Evolutionary conservation across 2,113 vertebrate genomes (phyloP).

Genomic region (Pseudopodoces humilis): DNA sequence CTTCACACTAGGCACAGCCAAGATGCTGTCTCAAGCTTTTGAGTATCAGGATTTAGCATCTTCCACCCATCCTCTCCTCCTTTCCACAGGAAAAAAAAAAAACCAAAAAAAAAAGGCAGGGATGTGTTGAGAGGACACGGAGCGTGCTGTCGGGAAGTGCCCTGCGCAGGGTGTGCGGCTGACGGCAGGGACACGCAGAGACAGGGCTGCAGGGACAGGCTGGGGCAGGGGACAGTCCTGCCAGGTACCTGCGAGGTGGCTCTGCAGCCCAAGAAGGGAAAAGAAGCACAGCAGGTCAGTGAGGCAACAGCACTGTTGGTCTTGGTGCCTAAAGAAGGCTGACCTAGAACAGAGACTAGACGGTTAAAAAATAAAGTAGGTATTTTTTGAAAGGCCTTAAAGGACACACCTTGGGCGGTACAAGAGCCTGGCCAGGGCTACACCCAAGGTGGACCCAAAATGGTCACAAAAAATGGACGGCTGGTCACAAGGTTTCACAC

Average conservation of each 20-base stretch:
- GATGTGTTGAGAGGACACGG: background rate
- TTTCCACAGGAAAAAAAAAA: background rate
- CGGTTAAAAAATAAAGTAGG: too few relatives aligned
- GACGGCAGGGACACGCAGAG: fast-evolving
- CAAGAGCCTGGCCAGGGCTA: too few relatives aligned
- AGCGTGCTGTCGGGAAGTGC: fast-evolving
- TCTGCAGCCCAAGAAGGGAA: background rate
- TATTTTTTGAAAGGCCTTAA: too few relatives aligned
- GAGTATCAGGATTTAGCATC: background rate
- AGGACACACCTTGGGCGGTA: too few relatives aligned
- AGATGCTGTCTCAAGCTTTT: background rate
- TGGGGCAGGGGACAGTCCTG: background rate
- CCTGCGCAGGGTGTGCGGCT: fast-evolving
- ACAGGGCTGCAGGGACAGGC: background rate
- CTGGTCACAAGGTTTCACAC: too few relatives aligned
- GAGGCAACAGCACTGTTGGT: background rate
- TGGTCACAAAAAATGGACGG: too few relatives aligned
- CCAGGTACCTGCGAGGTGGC: fast-evolving
- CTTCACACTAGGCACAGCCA: background rate
- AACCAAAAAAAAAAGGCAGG: background rate
- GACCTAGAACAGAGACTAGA: too few relatives aligned
- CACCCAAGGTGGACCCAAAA: too few relatives aligned
- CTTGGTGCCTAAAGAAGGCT: too few relatives aligned
- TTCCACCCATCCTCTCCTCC: background rate
- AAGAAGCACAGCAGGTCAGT: background rate